These are phyloP conservation scores for Malurus alboscapulatus DNA, from an alignment of 2,113 vertebrate species.

Conservation along the genomic window DNA sequence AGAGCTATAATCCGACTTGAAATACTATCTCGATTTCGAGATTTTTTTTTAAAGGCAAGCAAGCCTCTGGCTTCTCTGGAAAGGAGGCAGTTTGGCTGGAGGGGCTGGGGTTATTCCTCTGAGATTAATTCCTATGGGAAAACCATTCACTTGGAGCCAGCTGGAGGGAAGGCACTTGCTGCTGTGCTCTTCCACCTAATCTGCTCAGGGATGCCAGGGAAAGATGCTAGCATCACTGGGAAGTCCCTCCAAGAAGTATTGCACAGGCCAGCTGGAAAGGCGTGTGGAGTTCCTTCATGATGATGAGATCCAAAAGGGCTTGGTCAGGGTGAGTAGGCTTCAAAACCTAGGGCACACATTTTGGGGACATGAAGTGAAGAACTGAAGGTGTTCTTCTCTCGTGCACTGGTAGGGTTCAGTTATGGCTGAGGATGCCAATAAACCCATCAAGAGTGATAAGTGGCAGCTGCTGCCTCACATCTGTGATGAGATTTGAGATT, in stretches of 20 bases:
- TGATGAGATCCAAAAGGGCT: not conserved
- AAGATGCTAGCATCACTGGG: not conserved
- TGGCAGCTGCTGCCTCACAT: not conserved
- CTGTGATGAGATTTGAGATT: not conserved
- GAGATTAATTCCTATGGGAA: not conserved
- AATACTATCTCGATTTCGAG: not conserved
- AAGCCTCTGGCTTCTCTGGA: not conserved
- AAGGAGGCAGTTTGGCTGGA: not conserved
- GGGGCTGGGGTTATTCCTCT: not conserved
- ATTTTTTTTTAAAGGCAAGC: not conserved
- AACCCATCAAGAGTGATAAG: not conserved
- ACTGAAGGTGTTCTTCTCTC: not conserved
- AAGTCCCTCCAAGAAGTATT: not conserved
- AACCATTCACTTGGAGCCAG: not conserved
- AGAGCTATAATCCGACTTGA: not conserved
- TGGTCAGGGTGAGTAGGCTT: accelerated
- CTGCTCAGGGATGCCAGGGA: not conserved
- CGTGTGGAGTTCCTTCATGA: not conserved
- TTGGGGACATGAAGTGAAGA: not conserved
- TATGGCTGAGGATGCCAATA: not conserved
- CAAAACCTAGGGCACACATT: not conserved
- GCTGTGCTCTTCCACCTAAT: accelerated
- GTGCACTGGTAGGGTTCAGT: not conserved
- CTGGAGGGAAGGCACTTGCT: not conserved
- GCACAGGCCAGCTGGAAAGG: not conserved